Conservation (phyloP, 2,113 vertebrate genomes). For the Lathamus discolor region DNA sequence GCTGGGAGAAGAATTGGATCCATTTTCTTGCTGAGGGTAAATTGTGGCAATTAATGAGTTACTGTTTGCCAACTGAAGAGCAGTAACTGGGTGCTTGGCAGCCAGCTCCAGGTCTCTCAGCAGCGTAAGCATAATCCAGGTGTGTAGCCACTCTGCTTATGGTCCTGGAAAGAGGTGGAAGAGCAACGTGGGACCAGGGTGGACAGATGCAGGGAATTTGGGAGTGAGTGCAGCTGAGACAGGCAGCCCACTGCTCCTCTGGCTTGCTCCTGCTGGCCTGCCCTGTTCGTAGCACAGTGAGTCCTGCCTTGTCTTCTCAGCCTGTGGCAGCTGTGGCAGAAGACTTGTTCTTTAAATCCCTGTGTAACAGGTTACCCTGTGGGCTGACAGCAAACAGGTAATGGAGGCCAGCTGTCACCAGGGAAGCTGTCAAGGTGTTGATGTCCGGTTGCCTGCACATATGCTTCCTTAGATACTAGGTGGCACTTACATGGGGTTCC, state of each 20-base stretch:
- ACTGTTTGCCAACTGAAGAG: background rate
- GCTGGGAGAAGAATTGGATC: background rate
- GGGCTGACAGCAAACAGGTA: background rate
- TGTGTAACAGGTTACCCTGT: background rate
- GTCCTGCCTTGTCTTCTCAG: background rate
- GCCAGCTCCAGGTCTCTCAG: rapidly evolving
- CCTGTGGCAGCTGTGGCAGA: background rate
- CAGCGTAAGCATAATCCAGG: background rate
- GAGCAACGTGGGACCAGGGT: background rate
- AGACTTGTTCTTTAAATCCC: background rate
- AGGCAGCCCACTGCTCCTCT: background rate
- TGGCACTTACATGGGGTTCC: background rate
- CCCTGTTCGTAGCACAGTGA: rapidly evolving
- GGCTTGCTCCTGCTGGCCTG: rapidly evolving
- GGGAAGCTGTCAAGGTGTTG: background rate
- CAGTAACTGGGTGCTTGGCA: background rate
- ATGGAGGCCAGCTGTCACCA: background rate
- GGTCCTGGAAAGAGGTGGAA: background rate
- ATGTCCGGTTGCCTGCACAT: background rate
- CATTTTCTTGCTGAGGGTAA: background rate
- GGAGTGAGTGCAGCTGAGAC: background rate
- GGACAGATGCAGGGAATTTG: background rate
- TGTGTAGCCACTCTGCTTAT: background rate
- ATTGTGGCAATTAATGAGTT: background rate
- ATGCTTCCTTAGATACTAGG: background rate